Conservation (phyloP, 2,797 vertebrate genomes). For the Argentina silus region DNA sequence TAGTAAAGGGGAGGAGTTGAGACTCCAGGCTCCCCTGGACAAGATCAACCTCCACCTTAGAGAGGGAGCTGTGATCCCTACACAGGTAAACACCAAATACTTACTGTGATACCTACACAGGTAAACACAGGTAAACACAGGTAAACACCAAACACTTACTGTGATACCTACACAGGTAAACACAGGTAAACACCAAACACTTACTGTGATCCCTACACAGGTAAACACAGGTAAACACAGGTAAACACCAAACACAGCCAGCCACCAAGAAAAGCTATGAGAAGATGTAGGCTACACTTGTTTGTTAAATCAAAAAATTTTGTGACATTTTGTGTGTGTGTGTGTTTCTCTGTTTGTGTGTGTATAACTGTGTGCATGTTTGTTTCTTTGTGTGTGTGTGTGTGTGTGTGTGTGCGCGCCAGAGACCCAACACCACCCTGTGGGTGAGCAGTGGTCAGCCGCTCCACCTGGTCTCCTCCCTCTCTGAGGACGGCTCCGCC, state of each 20-base stretch:
- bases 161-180: not conserved
- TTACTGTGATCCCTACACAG: too few species aligned
- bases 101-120: not conserved
- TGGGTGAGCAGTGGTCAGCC: slow-evolving; percentile 78
- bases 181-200: not conserved
- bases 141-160: not conserved
- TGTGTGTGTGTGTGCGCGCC: slow-evolving; percentile 11
- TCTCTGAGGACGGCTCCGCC: slow-evolving; percentile 73
- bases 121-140: not conserved
- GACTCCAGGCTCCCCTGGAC: slow-evolving; percentile 81
- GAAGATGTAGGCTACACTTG: too few species aligned
- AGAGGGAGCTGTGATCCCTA: slow-evolving; percentile 82
- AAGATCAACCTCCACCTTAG: slow-evolving; percentile 87
- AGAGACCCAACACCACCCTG: slow-evolving; percentile 81
- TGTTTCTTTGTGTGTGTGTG: not conserved
- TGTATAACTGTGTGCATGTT: not conserved
- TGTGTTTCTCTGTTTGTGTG: not conserved
- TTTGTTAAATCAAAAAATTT: too few species aligned
- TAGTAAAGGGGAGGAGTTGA: slow-evolving; percentile 81
- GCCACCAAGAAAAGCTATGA: too few species aligned
- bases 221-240: too few species aligned
- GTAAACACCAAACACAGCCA: too few species aligned
- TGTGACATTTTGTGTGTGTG: too few species aligned
- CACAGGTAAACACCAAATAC: slow-evolving; percentile 75
- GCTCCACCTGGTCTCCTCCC: slow-evolving; percentile 76